Evolutionary conservation across 1,140 invertebrate species (phyloP), one percentile per base, ranked within the genome.

Genomic region (Temnothorax nylanderi): DNA sequence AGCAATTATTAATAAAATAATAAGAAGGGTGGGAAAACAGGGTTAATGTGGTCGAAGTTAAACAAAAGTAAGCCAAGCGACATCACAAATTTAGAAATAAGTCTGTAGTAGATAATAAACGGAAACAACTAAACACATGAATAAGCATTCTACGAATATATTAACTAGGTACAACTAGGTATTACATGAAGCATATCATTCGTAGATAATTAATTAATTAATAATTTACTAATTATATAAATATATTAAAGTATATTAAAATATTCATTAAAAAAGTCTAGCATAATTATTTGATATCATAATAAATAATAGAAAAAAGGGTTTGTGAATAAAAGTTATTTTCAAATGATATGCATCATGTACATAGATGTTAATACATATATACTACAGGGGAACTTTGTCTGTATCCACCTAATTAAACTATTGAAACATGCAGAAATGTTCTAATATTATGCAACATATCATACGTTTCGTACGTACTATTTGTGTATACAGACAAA

Each of bases 41-140:
- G 94, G 94, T 95, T 95, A 95, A 95, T 94, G 94, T 94, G 94
- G 94, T 95, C 94, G 47, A 94, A 95, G 93, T 87, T 91, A 49
- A 94, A 93, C 75, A 75, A 89, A 95, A 94, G 93, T 94, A 95
- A 94, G 93, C 94, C 90, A 95, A 94, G 94, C 94, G 90, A 94
- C 92, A 92, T 81, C 90, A 93, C 88, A 90, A 90, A 80, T 80
- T 88, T 88, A 92, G 86, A 90, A 90, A 64, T 88, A 65, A 90
- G 6, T 86, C n/a, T 65, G 60, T 88, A 81, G n/a, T 90, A 77
- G 71, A 54, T 85, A 92, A 87, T 77, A 87, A 90, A 91, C 77
- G 49, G 71, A 89, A 92, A 87, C 51, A 93, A 89, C 64, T 69
- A 90, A 93, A 86, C 72, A 62, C 62, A 87, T 86, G 86, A 91